A percentile compares a stretch with the other conserved stretches of the same genome.
These are phyloP conservation scores for Agriotes lineatus DNA, from an alignment of 2,888 invertebrate species.

Conservation along the genomic window DNA sequence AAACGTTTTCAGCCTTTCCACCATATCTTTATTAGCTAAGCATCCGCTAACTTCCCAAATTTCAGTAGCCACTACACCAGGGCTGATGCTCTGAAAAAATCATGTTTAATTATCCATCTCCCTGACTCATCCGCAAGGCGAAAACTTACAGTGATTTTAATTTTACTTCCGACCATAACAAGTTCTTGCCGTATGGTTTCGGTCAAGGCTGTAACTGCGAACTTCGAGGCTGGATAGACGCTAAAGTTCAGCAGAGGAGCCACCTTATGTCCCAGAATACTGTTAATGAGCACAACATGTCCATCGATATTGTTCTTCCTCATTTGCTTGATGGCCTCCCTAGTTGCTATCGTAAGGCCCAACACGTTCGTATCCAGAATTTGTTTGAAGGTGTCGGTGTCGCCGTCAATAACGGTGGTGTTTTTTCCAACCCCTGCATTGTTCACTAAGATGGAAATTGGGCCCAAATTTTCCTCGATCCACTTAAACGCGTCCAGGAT, in stretches of 20 bases:
- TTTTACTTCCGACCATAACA: not conserved
- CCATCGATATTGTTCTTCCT: conserved; percentile 43
- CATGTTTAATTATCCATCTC: not conserved
- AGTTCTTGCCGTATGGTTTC: conserved; percentile 7
- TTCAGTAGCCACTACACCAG: conserved; percentile 28
- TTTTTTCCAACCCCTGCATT: conserved; percentile 42
- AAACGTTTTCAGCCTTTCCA: not conserved
- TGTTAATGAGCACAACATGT: conserved; percentile 13
- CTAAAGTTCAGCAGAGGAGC: not conserved
- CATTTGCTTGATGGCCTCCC: conserved; percentile 49
- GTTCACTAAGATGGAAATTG: conserved; percentile 43
- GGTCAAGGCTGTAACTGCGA: conserved; percentile 6
- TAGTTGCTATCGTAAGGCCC: conserved; percentile 42
- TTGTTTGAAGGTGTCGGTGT: conserved; percentile 47
- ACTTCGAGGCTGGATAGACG: conserved; percentile 6
- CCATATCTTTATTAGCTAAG: not conserved
- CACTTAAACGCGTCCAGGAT: conserved; percentile 43
- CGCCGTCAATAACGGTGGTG: conserved; percentile 44
- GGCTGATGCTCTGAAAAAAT: conserved; percentile 29
- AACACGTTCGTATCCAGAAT: conserved; percentile 52
- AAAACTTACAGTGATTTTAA: conserved; percentile 15
- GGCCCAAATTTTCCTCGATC: conserved; percentile 40
- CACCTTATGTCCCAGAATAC: conserved; percentile 2
- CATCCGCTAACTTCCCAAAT: conserved; percentile 11
- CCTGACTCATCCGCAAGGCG: no score